These are phyloP conservation scores for Drosophila punjabiensis DNA, from an alignment of 1,140 invertebrate species.

Conservation along the genomic window DNA sequence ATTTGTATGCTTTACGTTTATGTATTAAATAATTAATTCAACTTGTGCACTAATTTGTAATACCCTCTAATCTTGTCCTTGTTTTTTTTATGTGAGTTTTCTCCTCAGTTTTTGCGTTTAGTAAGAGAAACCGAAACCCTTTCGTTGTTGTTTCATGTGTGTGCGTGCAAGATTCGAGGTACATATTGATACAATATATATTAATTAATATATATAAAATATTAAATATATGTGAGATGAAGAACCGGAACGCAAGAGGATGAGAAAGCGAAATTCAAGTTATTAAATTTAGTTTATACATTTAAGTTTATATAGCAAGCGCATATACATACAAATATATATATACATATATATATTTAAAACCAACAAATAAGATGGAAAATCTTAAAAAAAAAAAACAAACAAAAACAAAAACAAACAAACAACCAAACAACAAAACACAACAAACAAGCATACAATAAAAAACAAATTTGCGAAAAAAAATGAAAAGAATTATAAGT, in stretches of 20 bases:
- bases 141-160: constrained; percentile 77
- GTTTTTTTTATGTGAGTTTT: constrained; percentile 12
- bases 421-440: constrained; percentile 64
- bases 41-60: constrained; percentile 46
- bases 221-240: constrained; percentile 54
- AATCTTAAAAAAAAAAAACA: constrained; percentile 60
- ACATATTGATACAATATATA: constrained; percentile 41
- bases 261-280: constrained; percentile 72
- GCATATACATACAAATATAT: constrained; percentile 64
- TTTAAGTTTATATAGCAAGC: constrained; percentile 82
- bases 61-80: constrained; percentile 4
- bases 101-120: constrained; percentile 25
- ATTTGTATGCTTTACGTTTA: constrained; percentile 51
- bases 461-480: constrained; percentile 68
- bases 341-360: constrained; percentile 57
- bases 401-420: constrained; percentile 28
- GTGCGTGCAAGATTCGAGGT: constrained; percentile 67
- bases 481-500: constrained; percentile 73
- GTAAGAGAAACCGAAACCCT: constrained; percentile 12
- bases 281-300: constrained; percentile 80
- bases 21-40: constrained; percentile 34
- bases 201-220: constrained; percentile 46
- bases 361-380: constrained; percentile 58
- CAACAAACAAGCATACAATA: constrained; percentile 69
- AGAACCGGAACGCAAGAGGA: constrained; percentile 39